phyloP scores from a whole-genome alignment of 1,140 invertebrate genomes.

The Neomicropteryx cornuta region DNA sequence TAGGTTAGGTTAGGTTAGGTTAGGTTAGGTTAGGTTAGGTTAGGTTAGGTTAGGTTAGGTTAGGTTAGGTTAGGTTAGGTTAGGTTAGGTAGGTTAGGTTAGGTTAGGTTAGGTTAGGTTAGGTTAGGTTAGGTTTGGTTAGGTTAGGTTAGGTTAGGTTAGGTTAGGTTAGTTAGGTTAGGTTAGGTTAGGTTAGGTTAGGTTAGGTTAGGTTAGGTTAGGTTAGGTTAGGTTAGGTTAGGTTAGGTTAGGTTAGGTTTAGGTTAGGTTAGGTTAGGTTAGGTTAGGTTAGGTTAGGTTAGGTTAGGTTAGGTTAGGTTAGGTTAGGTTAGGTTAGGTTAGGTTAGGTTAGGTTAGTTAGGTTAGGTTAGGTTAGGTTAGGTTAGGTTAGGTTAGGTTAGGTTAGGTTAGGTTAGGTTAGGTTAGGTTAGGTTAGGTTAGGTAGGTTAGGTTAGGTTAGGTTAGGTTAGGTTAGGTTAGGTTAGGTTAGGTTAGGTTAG shows the following conservation, averaged over 20 bases:
- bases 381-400: constrained; percentile 23
- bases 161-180: constrained; percentile 18
- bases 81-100: constrained; percentile 13
- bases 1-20: constrained; percentile 17
- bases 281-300: constrained; percentile 17
- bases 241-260: constrained; percentile 18
- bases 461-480: constrained; percentile 16
- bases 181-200: constrained; percentile 16
- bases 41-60: constrained; percentile 11
- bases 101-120: constrained; percentile 18
- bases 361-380: constrained; percentile 16
- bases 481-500: constrained; percentile 15
- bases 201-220: constrained; percentile 14
- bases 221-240: constrained; percentile 10
- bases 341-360: constrained; percentile 17
- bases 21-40: constrained; percentile 30
- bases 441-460: constrained; percentile 16
- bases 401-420: constrained; percentile 17
- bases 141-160: constrained; percentile 17
- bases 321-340: constrained; percentile 14
- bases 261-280: constrained; percentile 17
- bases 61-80: constrained; percentile 12
- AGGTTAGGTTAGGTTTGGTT: constrained; percentile 21
- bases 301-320: constrained; percentile 21
- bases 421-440: constrained; percentile 20